Base-by-base conservation (phyloP, 2,113 vertebrate species). In the Egretta garzetta region DNA sequence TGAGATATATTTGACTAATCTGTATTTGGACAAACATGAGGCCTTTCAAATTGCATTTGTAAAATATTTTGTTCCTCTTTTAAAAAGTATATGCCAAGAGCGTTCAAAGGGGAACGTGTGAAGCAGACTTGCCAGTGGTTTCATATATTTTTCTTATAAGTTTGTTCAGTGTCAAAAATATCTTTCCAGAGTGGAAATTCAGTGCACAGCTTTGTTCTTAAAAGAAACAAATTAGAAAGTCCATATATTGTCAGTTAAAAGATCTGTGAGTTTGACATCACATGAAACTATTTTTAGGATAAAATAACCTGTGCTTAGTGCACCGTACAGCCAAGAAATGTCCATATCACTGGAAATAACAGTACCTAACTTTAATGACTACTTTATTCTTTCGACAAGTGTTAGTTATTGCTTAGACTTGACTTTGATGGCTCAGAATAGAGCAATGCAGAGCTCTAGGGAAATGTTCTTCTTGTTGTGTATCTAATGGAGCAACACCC, bases 241-340 rank as follows among this genome's bases (percentile, higher is more conserved):
- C 67, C 62, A 56, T 56, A 14, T 66, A 59, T 21, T 56, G 16
- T 53, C 56, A 68, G 56, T 75, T 73, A 79, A 88, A 64, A 89
- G 59, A 85, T 56, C 43, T 80, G 43, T 35, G 60, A 56, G 39
- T 52, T 91, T 79, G 82, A 71, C 2, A 0, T 95, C 60, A 60
- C 43, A 15, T 32, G 26, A 19, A 90, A 73, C 83, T 89, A 45
- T 87, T 92, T 21, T 91, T 75, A 79, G 82, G 35, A 72, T 75
- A 85, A 87, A 95, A 91, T 80, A 85, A 72, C 76, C 88, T 94
- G 56, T 89, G 47, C 73, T 87, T 94, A 64, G 63, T 50, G 30
- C 41, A 26, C 49, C 9, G 1, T 67, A 52, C 55, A 22, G 13
- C 47, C 49, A 81, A 75, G 73, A 87, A 82, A 56, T 41, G 45